Base-by-base conservation (phyloP, 2,888 invertebrate genomes). In the Dicyrtoma fusca region DNA sequence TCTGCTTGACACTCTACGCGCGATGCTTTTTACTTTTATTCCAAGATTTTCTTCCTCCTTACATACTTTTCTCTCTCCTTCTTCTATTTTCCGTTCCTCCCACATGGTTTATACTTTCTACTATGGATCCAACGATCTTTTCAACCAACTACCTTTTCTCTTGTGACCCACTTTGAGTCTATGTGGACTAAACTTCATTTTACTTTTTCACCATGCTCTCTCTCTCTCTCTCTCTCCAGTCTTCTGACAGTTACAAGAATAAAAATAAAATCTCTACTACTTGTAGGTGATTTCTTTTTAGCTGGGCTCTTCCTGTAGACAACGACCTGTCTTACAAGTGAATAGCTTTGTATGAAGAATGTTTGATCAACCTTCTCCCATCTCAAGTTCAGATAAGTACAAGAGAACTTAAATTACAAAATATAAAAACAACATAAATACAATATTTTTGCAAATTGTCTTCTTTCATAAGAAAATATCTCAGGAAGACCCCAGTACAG, bases 101-200 rank as follows among this genome's bases (percentile, higher is more conserved):
- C 63, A 63, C 34, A 63, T 45, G 63, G 63, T 63, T 63, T 63
- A 63, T 45, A 63, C 45, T 44, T 63, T 47, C 25, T 42, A 14
- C 59, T 59, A 10, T 19, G 11, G 25, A 59, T 34, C 23, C 26
- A 21, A n/a, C 42, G 19, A 19, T 63, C 63, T 63, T 45, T 47
- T 45, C 63, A 44, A 34, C 62, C 26, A 44, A 19, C 63, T 63
- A 45, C 45, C 42, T 62, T 34, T 34, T 34, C 34, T 47, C 63
- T 63, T 45, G 63, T 63, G 63, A 63, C 63, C 63, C 63, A 63
- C 63, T 63, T 63, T 14, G 17, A 47, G 21, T 59, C 59, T 63
- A 23, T 45, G 21, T 63, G 45, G 63, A 21, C 44, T 45, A 34
- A 47, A 47, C 63, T 63, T 63, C 45, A 53, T 53, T 21, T 53